A percentile compares a stretch with the other conserved stretches of the same genome.
Conservation (phyloP, 2,113 vertebrate species). For the Rhodinocichla rosea region DNA sequence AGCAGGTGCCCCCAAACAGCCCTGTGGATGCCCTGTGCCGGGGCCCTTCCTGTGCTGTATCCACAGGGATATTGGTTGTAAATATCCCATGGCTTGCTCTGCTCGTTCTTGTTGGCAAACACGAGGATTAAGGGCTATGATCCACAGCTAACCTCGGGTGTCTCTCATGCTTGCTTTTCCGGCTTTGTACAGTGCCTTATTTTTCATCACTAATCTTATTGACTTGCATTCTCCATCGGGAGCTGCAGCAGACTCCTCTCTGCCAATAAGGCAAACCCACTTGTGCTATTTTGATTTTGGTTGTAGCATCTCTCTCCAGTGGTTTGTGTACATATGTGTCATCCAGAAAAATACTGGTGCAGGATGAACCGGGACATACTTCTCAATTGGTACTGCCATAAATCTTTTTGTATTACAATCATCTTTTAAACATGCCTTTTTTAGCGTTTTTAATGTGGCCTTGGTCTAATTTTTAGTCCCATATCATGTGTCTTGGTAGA, state of each 20-base stretch:
- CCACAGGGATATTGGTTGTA: neutral
- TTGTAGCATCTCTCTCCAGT: neutral
- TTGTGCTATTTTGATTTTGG: neutral
- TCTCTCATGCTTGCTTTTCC: neutral
- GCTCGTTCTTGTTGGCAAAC: neutral
- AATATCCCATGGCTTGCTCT: neutral
- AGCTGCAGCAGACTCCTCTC: neutral
- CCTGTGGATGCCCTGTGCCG: neutral
- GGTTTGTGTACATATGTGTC: neutral
- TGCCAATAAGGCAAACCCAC: conserved; percentile 1
- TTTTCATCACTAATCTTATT: conserved; percentile 35
- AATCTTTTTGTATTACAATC: neutral
- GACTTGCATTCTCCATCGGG: neutral
- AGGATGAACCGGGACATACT: neutral
- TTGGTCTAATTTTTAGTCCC: neutral
- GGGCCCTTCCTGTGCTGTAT: neutral
- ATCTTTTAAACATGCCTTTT: neutral
- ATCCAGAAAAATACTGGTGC: neutral
- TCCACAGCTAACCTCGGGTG: neutral
- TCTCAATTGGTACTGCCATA: neutral
- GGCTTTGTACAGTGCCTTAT: neutral
- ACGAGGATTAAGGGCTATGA: neutral
- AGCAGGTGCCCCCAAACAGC: neutral
- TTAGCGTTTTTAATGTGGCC: neutral
- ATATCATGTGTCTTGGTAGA: neutral